A percentile compares a stretch with the other conserved stretches of the same genome.
Evolutionary conservation across 2,797 vertebrate genomes (phyloP).

Genomic region (Epinephelus awoara): DNA sequence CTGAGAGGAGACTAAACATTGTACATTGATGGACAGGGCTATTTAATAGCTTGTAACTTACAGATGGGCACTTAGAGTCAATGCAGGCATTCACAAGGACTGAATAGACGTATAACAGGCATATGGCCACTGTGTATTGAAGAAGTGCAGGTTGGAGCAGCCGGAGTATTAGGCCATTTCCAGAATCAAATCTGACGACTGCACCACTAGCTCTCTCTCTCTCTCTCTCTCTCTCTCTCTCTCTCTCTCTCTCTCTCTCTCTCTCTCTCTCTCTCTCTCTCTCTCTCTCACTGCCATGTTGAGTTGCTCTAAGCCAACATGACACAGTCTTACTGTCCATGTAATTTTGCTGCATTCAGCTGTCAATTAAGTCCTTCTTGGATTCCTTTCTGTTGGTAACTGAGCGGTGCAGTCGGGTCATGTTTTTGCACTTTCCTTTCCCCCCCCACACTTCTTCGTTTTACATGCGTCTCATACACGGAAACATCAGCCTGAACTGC

Average conservation of each 20-base stretch:
- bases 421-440: conserved; percentile 2
- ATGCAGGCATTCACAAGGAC: conserved; percentile 11
- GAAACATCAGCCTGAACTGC: not conserved
- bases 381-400: not conserved
- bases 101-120: conserved; percentile 28
- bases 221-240: conserved; percentile 20
- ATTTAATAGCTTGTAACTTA: conserved; percentile 21
- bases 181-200: conserved; percentile 44
- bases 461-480: not conserved
- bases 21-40: conserved; percentile 16
- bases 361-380: conserved; percentile 28
- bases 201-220: conserved; percentile 16
- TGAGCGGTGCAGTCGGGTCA: conserved; percentile 12
- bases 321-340: conserved; percentile 12
- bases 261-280: conserved; percentile 16
- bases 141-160: conserved; percentile 15
- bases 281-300: conserved; percentile 5
- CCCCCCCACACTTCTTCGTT: not conserved
- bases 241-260: conserved; percentile 26
- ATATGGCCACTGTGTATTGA: conserved; percentile 32
- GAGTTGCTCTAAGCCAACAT: conserved; percentile 21
- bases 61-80: conserved; percentile 26
- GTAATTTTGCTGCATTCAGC: conserved; percentile 13
- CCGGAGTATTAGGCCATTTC: conserved; percentile 13
- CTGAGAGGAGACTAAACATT: not conserved